Evolutionary conservation across 2,888 invertebrate genomes (phyloP).

Genomic region (Cephus sareptanus): DNA sequence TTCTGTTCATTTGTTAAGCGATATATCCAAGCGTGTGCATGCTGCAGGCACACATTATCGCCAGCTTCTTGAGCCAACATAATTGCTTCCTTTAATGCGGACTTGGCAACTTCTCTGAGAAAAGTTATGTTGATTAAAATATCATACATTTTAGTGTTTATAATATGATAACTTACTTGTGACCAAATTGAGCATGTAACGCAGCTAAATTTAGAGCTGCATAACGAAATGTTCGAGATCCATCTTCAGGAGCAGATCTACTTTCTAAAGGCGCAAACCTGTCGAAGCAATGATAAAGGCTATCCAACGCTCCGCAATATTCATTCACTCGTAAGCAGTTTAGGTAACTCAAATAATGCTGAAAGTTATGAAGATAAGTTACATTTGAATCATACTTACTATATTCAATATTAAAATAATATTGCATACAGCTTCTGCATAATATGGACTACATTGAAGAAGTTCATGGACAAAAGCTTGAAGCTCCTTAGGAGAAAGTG

Average conservation of each 20-base stretch:
- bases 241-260: constrained; percentile 67
- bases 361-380: constrained; percentile 54
- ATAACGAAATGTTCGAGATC: constrained; percentile 80
- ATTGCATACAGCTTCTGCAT: constrained; percentile 82
- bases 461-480: constrained; percentile 81
- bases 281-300: constrained; percentile 85
- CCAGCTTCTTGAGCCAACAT: constrained; percentile 89
- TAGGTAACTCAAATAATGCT: constrained; percentile 92
- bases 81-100: constrained; percentile 87
- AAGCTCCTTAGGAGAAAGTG: constrained; percentile 80
- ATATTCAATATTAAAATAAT: constrained; percentile 6
- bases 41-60: constrained; percentile 86
- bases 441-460: constrained; percentile 80
- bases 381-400: background rate
- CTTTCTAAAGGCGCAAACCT: constrained; percentile 68
- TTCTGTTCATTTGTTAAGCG: constrained; percentile 69
- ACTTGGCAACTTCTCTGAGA: constrained; percentile 79
- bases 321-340: constrained; percentile 90
- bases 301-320: constrained; percentile 85
- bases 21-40: constrained; percentile 86
- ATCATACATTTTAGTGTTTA: constrained; percentile 1
- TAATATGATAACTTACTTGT: constrained; percentile 70
- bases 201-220: constrained; percentile 92
- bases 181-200: constrained; percentile 86
- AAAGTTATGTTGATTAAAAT: constrained; percentile 16